phyloP scores from a whole-genome alignment of 2,113 vertebrate genomes.

The Thryonomys swinderianus region DNA sequence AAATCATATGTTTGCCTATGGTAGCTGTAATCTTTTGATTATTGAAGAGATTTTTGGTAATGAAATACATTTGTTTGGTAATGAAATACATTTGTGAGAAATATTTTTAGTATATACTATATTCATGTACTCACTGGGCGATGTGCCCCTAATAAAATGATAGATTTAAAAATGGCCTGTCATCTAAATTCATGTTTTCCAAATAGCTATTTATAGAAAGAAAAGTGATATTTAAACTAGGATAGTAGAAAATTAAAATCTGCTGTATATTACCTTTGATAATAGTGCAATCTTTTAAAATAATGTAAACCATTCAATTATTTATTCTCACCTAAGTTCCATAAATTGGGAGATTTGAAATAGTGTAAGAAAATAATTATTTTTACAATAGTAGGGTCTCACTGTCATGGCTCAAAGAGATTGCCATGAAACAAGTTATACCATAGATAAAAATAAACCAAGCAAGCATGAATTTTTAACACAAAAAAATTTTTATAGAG shows the following conservation, averaged over 20 bases:
- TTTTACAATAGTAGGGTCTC: slow-evolving; percentile 60
- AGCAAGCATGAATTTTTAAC: slow-evolving; percentile 74
- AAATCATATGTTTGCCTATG: slow-evolving; percentile 77
- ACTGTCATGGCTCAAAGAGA: slow-evolving; percentile 56
- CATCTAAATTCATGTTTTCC: slow-evolving; percentile 65
- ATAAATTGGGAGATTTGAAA: slow-evolving; percentile 64
- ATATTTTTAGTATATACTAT: slow-evolving; percentile 66
- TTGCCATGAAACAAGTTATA: slow-evolving; percentile 17
- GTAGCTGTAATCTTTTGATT: slow-evolving; percentile 77
- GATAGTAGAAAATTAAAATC: slow-evolving; percentile 53
- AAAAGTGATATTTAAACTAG: slow-evolving; percentile 71
- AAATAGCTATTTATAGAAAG: slow-evolving; percentile 77
- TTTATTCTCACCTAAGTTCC: slow-evolving; percentile 72
- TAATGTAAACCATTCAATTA: slow-evolving; percentile 75
- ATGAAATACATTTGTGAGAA: slow-evolving; percentile 76
- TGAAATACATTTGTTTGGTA: slow-evolving; percentile 76
- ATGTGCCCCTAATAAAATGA: slow-evolving; percentile 66
- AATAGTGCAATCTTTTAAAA: slow-evolving; percentile 76
- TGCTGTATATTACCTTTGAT: slow-evolving; percentile 69
- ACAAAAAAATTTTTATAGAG: slow-evolving; percentile 50
- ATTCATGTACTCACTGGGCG: slow-evolving; percentile 60
- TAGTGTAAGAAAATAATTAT: slow-evolving; percentile 42
- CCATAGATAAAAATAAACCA: slow-evolving; percentile 73
- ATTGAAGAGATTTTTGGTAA: slow-evolving; percentile 66
- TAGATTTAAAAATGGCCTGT: slow-evolving; percentile 64